Evolutionary conservation across 30 jellyfish, hydroid and myxozoan genomes (phyloP), one percentile per base, ranked within the genome.

Genomic region (Sanderia malayensis): DNA sequence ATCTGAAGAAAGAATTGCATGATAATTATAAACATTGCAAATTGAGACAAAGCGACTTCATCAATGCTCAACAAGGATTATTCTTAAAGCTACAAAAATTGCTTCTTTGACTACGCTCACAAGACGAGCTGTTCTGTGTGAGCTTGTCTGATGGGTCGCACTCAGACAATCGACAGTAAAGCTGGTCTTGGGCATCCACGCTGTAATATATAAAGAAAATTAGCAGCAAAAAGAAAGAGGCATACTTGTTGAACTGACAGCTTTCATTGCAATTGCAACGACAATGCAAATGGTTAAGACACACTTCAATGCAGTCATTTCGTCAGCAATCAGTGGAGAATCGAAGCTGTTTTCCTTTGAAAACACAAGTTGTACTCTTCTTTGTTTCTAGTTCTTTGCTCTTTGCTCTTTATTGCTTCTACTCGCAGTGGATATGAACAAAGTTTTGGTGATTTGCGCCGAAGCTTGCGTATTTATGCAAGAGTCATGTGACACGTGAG

Each of bases 371-470:
- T 41, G 8, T 41, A 15, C 55, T 41, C 15, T 15, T 41, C 55
- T 41, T 15, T 6, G 55, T 15, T 15, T 6, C 8, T 6, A 19
- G 64, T 4, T 9, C 24, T 18, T 49, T 37, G 52, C 52, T 6
- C 6, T 37, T 37, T 37, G 52, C 64, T 49, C 18, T 19, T 4
- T 3, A 15, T 49, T 24, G 27, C 27, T 41, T 8, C 15, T 41
- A 6, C 55, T 41, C 15, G 55, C 55, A 41, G 55, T 26, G 13
- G n/a, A n/a, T n/a, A n/a, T n/a, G n/a, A n/a, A 63, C 25, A 25
- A 22, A 63, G 19, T 15, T 13, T 18, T 17, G 34, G 61, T 74
- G 61, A 74, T 7, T 64, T 76, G 68, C 4, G 24, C 41, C 46
- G n/a, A n/a, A n/a, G n/a, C n/a, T n/a, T n/a, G n/a, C 52, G 58